Evolutionary conservation across 2,797 vertebrate genomes (phyloP).

Genomic region (Glyptemys insculpta): DNA sequence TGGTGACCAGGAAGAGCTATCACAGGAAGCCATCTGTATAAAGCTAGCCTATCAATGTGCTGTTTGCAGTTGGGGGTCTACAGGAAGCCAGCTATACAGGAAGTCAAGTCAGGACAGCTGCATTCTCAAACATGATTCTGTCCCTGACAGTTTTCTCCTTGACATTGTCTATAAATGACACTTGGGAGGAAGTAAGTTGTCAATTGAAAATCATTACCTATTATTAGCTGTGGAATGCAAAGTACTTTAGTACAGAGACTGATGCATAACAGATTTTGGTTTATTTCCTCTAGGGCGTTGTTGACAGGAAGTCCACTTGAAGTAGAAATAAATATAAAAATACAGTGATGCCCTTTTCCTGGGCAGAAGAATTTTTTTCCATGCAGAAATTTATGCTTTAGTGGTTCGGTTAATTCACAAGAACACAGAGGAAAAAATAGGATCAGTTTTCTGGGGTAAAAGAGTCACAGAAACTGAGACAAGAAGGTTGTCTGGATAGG

Average conservation of each 20-base stretch:
- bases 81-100: conserved; percentile 81
- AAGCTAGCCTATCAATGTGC: conserved; percentile 80
- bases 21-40: conserved; percentile 90
- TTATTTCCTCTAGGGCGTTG: conserved; percentile 51
- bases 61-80: conserved; percentile 74
- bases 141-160: conserved; percentile 67
- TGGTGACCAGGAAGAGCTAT: conserved; percentile 82
- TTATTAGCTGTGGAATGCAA: not conserved
- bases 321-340: conserved; percentile 20
- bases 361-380: not conserved
- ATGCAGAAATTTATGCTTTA: not conserved
- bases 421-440: not conserved
- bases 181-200: conserved; percentile 31
- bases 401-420: not conserved
- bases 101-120: conserved; percentile 73
- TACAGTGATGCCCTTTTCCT: not conserved
- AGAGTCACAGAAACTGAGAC: not conserved
- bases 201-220: conserved; percentile 12
- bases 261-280: not conserved
- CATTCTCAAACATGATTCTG: conserved; percentile 35
- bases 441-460: too few relatives aligned
- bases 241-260: not conserved
- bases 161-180: conserved; percentile 51
- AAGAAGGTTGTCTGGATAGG: not conserved
- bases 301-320: conserved; percentile 24